Evolutionary conservation across 1,140 invertebrate species (phyloP), one percentile per base, ranked within the genome.

Genomic region (Zaprionus ghesquierei): DNA sequence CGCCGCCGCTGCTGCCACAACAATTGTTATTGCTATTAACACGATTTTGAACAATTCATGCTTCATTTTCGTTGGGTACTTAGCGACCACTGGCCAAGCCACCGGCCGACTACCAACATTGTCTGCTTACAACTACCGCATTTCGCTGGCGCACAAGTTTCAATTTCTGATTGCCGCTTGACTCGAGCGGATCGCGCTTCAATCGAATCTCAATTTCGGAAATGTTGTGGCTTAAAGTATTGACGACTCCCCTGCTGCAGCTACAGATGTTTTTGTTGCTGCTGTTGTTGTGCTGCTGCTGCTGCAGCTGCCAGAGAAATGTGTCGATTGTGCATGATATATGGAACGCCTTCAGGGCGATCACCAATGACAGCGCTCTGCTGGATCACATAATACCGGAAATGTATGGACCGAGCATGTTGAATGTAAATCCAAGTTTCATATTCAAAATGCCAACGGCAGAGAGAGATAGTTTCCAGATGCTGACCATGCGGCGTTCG

Each of bases 351-450:
- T 91, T 91, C 72, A 75, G 76, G 33, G 78, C 69, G 22, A 65
- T 91, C 20, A 90, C 79, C 65, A 91, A 91, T 60, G 87, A 91
- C 53, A 85, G 75, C 15, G 62, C 81, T 2, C 49, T 89, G 23
- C 38, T 92, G 25, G 64, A 82, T 31, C 74, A 81, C 33, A 69
- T 90, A 23, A 89, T 92, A 76, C 77, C 75, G 62, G 70, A 90
- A 86, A 90, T 91, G 82, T 92, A 92, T 61, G 79, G 77, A 18
- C 22, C 75, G 8, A 81, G 56, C 31, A 76, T 87, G 74, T 25
- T 25, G 10, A 70, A 69, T n/a, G 53, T 71, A 22, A 89, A 92
- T 90, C 79, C 72, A 27, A 72, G 33, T 9, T 89, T 92, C 62
- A 51, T 82, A 5, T 92, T 92, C 55, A 72, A 79, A 74, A 80